Base-by-base conservation (phyloP, 1,140 invertebrate species). In the Mesaphorura yosii region DNA sequence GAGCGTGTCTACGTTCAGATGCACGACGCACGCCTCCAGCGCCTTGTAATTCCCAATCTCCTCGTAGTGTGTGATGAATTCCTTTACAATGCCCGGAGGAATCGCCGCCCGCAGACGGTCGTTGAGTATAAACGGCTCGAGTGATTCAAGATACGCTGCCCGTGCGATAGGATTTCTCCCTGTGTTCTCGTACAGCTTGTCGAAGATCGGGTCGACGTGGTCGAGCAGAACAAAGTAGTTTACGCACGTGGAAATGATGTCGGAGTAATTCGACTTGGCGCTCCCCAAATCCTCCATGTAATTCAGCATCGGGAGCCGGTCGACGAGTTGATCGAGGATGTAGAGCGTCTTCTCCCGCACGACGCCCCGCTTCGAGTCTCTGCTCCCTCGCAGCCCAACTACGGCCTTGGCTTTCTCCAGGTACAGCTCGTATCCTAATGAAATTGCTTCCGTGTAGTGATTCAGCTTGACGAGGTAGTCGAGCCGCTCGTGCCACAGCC, bases 401-500 rank as follows among this genome's bases (percentile, higher is more conserved):
- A 80, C 73, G 2, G 80, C 80, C 67, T 83, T 82, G 0, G 78
- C 80, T 62, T 76, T 77, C 41, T 82, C 81, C 58, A 81, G 73
- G 60, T 82, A 81, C 64, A 85, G 80, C 3, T 80, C 77, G 46
- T 80, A 69, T 34, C 78, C 78, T 25, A 85, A 66, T 6, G 75
- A 69, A 17, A 86, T 65, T 3, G 82, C 81, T 66, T 81, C 79
- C 17, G 72, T 68, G 64, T 73, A 80, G 46, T 75, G 70, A 52
- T 73, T 74, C 71, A 79, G 79, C 58, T 79, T 75, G 12, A 81
- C 78, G 49, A 86, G 65, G 71, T 80, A 78, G 66, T 82, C 69
- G 53, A 86, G 66, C 64, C 86, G 67, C 67, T 93, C 82, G 62
- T 79, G 78, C 88, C 90, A 87, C 12, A 82, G 78, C 65, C 90